Conservation (phyloP, 2,888 invertebrate genomes). For the Lasius fuliginosus region DNA sequence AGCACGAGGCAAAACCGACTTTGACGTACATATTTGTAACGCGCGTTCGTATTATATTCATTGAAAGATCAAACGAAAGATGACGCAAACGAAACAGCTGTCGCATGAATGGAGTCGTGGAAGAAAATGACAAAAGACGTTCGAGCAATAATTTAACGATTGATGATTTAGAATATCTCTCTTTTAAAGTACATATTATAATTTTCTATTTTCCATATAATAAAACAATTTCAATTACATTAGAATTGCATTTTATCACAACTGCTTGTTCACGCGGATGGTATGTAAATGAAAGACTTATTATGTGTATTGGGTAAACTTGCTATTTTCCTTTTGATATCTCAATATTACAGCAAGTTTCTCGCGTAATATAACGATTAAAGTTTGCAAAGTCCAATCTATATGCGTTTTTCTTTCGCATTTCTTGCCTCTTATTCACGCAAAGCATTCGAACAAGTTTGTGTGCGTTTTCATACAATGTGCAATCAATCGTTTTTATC, state of each 20-base stretch:
- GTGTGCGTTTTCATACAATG: neutral
- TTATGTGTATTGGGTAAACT: neutral
- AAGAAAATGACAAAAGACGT: neutral
- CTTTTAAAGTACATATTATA: neutral
- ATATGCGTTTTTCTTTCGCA: neutral
- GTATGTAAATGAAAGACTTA: neutral
- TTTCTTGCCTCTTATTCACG: neutral
- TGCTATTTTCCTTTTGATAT: neutral
- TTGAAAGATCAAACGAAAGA: neutral
- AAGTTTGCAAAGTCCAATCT: constrained; percentile 10
- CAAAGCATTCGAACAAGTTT: neutral
- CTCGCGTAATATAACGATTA: neutral
- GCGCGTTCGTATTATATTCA: neutral
- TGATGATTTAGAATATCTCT: neutral
- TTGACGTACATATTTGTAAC: neutral
- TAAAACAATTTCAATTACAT: constrained; percentile 1
- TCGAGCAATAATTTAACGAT: neutral
- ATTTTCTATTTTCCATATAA: neutral
- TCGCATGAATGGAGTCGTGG: neutral
- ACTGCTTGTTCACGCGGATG: neutral
- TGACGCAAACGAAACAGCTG: neutral
- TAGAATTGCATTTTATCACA: neutral
- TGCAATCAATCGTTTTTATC: neutral
- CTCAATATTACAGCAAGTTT: neutral
- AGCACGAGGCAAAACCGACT: neutral